A percentile compares a stretch with the other conserved stretches of the same genome.
These are phyloP conservation scores for Mycteria americana DNA, from an alignment of 2,797 vertebrate species.

Conservation along the genomic window DNA sequence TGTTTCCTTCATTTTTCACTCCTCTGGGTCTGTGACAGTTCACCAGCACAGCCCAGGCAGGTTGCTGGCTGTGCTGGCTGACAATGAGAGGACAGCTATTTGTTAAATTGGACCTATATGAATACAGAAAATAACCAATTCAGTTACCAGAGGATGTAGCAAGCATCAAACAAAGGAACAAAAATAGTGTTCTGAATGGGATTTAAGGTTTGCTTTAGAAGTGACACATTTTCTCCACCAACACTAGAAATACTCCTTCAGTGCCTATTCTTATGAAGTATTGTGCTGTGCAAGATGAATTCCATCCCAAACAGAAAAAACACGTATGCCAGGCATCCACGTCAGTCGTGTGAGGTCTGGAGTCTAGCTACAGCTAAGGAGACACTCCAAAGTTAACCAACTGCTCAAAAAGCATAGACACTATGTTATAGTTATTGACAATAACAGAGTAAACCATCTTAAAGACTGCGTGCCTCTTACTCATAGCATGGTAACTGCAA, in stretches of 20 bases:
- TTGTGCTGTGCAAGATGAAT: background rate
- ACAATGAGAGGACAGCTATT: background rate
- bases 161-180: background rate
- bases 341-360: background rate
- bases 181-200: background rate
- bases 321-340: rapidly evolving
- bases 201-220: background rate
- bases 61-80: background rate
- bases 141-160: background rate
- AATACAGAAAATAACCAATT: background rate
- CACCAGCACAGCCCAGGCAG: background rate
- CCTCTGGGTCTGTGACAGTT: background rate
- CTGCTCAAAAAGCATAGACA: background rate
- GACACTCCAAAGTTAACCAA: background rate
- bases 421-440: rapidly evolving
- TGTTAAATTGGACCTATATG: background rate
- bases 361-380: background rate
- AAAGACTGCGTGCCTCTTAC: background rate
- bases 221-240: background rate
- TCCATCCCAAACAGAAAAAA: background rate
- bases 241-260: background rate
- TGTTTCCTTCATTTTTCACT: background rate
- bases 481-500: background rate
- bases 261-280: background rate
- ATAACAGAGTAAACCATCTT: background rate